Evolutionary conservation across 2,113 vertebrate genomes (phyloP).

Genomic region (Lepisosteus oculatus): DNA sequence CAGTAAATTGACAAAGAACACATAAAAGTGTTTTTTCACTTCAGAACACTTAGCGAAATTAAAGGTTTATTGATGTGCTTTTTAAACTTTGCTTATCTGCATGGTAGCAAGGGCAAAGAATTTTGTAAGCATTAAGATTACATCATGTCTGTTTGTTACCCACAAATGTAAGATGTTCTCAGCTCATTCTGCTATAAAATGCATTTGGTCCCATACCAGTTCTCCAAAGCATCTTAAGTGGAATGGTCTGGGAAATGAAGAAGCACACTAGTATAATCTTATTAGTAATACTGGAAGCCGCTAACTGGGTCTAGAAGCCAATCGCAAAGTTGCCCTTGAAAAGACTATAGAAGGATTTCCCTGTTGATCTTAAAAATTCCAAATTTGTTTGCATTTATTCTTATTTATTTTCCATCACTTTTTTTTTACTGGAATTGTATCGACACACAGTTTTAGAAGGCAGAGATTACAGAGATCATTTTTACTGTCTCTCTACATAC

Average conservation of each 20-base stretch:
- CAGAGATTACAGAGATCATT: too few relatives aligned
- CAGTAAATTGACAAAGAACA: constrained; percentile 53
- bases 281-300: constrained; percentile 59
- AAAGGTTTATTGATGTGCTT: constrained; percentile 48
- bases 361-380: background rate
- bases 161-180: constrained; percentile 62
- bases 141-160: constrained; percentile 71
- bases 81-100: constrained; percentile 62
- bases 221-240: constrained; percentile 60
- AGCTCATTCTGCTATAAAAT: constrained; percentile 48
- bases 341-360: constrained; percentile 38
- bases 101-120: constrained; percentile 53
- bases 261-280: constrained; percentile 61
- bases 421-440: too few relatives aligned
- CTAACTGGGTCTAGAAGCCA: constrained; percentile 39
- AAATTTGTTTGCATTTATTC: background rate
- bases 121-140: constrained; percentile 70
- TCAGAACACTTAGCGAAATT: constrained; percentile 16
- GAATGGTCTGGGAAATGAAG: constrained; percentile 60
- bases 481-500: too few relatives aligned
- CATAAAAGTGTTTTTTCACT: background rate
- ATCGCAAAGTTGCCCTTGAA: constrained; percentile 61
- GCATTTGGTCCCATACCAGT: constrained; percentile 50
- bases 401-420: too few relatives aligned
- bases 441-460: too few relatives aligned